Conservation (phyloP, 2,113 vertebrate genomes). For the Malurus elegans region DNA sequence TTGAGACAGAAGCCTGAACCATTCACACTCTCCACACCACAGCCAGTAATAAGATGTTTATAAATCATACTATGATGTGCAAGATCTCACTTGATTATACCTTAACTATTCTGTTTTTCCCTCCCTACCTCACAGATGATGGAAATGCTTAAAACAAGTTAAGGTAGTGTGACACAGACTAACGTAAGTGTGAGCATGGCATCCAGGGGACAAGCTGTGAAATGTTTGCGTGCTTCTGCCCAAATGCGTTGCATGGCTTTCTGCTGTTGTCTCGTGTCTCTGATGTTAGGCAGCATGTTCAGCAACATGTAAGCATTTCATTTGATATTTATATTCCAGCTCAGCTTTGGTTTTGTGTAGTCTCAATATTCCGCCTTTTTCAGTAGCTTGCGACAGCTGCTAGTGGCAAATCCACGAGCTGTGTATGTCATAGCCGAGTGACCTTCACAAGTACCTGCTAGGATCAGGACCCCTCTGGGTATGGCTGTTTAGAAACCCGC, state of each 20-base stretch:
- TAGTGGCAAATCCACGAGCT: constrained; percentile 3
- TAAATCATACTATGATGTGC: background rate
- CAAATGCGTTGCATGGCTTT: constrained; percentile 69
- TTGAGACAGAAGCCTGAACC: background rate
- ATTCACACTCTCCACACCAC: background rate
- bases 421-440: background rate
- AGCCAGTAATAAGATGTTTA: background rate
- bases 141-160: constrained; percentile 82
- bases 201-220: constrained; percentile 47
- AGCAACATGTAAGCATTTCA: background rate
- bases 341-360: background rate
- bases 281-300: constrained; percentile 71
- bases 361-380: background rate
- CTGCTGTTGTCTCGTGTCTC: constrained; percentile 50
- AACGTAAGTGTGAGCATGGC: constrained; percentile 78
- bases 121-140: constrained; percentile 80
- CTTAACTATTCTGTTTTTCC: constrained; percentile 79
- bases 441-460: background rate
- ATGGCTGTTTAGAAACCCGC: background rate
- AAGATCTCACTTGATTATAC: constrained; percentile 48
- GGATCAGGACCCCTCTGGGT: background rate
- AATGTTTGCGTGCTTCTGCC: constrained; percentile 72
- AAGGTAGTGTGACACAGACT: constrained; percentile 77
- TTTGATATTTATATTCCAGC: constrained; percentile 16
- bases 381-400: constrained; percentile 22